Base-by-base conservation (phyloP, 2,113 vertebrate species). In the Scomber japonicus region DNA sequence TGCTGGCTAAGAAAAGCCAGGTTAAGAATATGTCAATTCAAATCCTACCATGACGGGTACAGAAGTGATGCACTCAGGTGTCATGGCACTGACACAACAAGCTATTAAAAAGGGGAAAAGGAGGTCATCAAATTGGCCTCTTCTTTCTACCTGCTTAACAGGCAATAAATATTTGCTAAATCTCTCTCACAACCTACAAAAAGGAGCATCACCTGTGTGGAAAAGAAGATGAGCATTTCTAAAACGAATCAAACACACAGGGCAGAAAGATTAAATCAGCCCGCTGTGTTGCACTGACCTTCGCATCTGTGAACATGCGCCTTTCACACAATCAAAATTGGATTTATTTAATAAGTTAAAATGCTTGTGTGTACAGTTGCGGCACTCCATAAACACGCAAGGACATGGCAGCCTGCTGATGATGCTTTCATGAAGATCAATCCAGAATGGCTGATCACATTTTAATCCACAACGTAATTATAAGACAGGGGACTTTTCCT, bases 291-390 rank as follows among this genome's bases (percentile, higher is more conserved):
- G 76, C 1, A 17, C 80, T 78, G 85, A 86, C 87, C 84, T 89
- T 82, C 80, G 82, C 73, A 64, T 79, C 71, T 72, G 61, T 35
- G 35, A 85, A 70, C 75, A 53, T 19, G 31, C 24, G 2, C 24
- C 35, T 24, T 62, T 81, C 55, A 75, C 49, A 11, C 60, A 75
- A 81, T 66, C 71, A 56, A 81, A 83, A 86, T 89, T 83, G 65
- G 81, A 89, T 89, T 92, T 55, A 79, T 82, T 81, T 82, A 89
- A 88, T 78, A 79, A 88, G 73, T 68, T 65, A 74, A 71, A 90
- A 84, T 44, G 82, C 79, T 63, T 57, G 50, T 73, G 67, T 71
- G 68, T 80, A 81, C 85, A 51, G 60, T 68, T 80, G 57, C 16
- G 16, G 48, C 16, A 21, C 61, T 68, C 55, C 30, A 45, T 73